A percentile compares a stretch with the other conserved stretches of the same genome.
phyloP scores from a whole-genome alignment of 2,113 vertebrate genomes.

The Carollia perspicillata region DNA sequence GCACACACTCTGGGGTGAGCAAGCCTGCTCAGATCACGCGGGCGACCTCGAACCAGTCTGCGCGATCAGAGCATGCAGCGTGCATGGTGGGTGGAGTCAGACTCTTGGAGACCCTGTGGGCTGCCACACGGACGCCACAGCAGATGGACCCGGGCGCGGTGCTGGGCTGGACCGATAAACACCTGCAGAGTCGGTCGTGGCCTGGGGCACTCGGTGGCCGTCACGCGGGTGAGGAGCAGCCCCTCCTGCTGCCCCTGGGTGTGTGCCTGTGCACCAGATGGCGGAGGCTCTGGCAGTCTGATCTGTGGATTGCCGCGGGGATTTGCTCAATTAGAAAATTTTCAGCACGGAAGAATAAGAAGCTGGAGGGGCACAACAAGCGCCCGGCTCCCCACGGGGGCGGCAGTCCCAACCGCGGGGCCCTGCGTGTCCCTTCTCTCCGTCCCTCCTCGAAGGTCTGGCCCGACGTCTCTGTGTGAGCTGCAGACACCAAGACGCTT shows the following conservation, averaged over 20 bases:
- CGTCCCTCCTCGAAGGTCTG: not conserved
- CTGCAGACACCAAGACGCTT: fast-evolving
- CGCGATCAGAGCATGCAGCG: not conserved
- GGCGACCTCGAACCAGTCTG: not conserved
- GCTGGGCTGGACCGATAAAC: not conserved
- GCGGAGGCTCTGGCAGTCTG: not conserved
- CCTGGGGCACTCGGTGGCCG: not conserved
- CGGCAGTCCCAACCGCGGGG: fast-evolving
- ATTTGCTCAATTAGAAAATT: not conserved
- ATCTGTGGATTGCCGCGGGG: not conserved
- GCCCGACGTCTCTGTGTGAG: fast-evolving
- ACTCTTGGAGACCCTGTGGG: not conserved
- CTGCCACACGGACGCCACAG: not conserved
- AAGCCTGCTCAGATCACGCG: not conserved
- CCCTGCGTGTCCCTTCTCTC: fast-evolving
- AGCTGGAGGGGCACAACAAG: fast-evolving
- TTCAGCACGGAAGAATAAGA: not conserved
- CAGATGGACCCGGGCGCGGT: not conserved
- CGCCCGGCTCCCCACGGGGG: fast-evolving
- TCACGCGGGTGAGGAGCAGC: fast-evolving
- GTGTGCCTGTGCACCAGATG: not conserved
- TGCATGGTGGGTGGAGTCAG: not conserved
- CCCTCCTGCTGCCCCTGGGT: not conserved
- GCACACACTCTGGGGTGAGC: fast-evolving
- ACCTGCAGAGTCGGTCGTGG: fast-evolving